A percentile compares a stretch with the other conserved stretches of the same genome.
These are phyloP conservation scores for Harpegnathos saltator DNA, from an alignment of 1,140 invertebrate species.

Conservation along the genomic window DNA sequence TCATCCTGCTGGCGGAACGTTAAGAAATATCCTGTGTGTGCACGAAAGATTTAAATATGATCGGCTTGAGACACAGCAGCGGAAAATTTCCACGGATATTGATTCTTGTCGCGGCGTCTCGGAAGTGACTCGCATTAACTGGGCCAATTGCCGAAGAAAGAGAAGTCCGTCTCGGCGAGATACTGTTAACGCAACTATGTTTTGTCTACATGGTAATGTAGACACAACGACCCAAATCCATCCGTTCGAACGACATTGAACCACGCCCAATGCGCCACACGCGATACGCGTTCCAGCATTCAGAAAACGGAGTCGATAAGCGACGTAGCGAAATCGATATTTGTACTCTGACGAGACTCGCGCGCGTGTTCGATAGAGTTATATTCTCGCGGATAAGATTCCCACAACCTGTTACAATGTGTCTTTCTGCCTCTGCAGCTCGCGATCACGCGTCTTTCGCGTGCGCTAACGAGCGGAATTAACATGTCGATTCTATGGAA, in stretches of 20 bases:
- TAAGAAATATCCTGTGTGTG: too few species aligned
- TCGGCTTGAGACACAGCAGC: neutral
- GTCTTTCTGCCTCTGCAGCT: neutral
- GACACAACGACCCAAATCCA: neutral
- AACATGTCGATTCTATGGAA: neutral
- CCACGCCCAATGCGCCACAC: neutral
- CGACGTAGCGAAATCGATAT: too few species aligned
- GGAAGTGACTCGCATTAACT: neutral
- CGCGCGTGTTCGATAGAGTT: too few species aligned
- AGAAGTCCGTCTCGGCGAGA: neutral
- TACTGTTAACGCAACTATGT: constrained; percentile 19
- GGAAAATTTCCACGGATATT: neutral
- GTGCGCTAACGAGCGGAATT: neutral
- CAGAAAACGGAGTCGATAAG: too few species aligned
- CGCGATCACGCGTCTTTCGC: constrained; percentile 9
- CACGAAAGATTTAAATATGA: neutral
- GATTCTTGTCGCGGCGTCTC: neutral
- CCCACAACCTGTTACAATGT: neutral
- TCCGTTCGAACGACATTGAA: neutral
- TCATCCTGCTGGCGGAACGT: too few species aligned
- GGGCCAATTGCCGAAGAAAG: neutral
- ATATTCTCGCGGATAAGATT: too few species aligned
- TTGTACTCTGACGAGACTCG: too few species aligned
- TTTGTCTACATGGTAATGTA: constrained; percentile 46
- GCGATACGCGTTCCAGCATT: neutral